Evolutionary conservation across 1,140 invertebrate genomes (phyloP), one percentile per base, ranked within the genome.

Genomic region (Diachasma alloeum): DNA sequence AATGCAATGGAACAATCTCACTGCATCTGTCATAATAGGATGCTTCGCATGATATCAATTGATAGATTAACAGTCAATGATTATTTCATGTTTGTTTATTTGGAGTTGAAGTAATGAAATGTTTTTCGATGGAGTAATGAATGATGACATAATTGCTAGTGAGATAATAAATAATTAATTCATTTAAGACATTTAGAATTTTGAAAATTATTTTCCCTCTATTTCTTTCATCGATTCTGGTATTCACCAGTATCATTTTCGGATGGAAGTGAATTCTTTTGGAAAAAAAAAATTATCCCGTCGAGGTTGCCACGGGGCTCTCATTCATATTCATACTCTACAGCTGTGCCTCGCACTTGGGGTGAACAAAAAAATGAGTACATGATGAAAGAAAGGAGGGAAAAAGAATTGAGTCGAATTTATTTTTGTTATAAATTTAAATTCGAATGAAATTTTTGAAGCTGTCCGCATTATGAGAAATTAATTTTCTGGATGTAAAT

Each of bases 241-340:
- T 24, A 66, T 15, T 66, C n/a, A 26, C 13, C 19, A 5, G 13
- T 0, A 13, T 24, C 15, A 48, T 71, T 26, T 71, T 48, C 44
- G 17, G 44, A 71, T 48, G 26, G 10, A 44, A 26, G 39, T 26
- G 36, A 72, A 72, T 72, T 72, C 48, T 56, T 37, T 31, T 6
- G 26, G 24, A 72, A 56, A 56, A 56, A 53, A 15, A 53, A 42
- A 42, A 19, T 72, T 56, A 72, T 72, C 48, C 48, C 48, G 31
- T 72, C 37, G 70, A 56, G 48, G 44, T 72, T 72, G 48, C 48
- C 44, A 56, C 26, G 31, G 31, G 48, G 48, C 17, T 56, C 70
- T 72, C 70, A 72, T 72, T 72, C 70, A 72, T 72, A 72, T 72
- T 72, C 70, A 72, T 72, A 72, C 48, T 36, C 70, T 56, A 56